Evolutionary conservation across 1,140 invertebrate genomes (phyloP).

Genomic region (Panagrolaimus sp.): DNA sequence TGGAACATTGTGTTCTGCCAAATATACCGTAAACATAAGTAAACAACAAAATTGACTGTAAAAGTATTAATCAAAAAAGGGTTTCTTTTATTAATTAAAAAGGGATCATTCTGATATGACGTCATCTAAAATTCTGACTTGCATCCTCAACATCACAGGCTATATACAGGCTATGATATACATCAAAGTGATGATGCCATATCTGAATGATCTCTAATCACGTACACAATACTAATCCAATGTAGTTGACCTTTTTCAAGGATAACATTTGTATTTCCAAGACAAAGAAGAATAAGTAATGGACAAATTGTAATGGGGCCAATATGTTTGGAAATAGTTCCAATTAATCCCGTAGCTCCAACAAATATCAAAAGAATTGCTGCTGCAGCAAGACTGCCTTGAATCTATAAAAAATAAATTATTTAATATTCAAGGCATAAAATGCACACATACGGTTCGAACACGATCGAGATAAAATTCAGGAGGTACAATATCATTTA

Average conservation of each 20-base stretch:
- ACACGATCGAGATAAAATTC: constrained; percentile 53
- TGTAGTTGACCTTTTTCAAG: constrained; percentile 48
- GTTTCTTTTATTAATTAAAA: too few relatives aligned
- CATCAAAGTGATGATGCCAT: too few relatives aligned
- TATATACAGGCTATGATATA: too few relatives aligned
- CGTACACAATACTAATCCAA: constrained; percentile 54
- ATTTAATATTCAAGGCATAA: background rate
- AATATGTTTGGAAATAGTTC: constrained; percentile 56
- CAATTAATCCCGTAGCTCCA: constrained; percentile 59
- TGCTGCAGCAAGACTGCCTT: constrained; percentile 38
- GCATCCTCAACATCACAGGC: too few relatives aligned
- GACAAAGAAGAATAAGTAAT: constrained; percentile 58
- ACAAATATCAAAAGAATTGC: constrained; percentile 58
- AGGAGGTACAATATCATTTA: background rate
- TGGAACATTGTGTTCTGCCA: constrained; percentile 47
- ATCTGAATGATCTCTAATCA: too few relatives aligned
- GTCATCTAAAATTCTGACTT: too few relatives aligned
- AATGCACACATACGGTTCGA: constrained; percentile 22
- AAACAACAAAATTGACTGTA: constrained; percentile 35
- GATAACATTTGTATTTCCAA: constrained; percentile 55
- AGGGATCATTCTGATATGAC: too few relatives aligned
- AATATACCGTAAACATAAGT: constrained; percentile 52
- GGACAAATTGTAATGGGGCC: constrained; percentile 51
- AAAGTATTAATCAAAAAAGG: background rate
- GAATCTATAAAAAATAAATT: constrained; percentile 26